Conservation (phyloP, 2,113 vertebrate genomes). For the Anthoscopus minutus region DNA sequence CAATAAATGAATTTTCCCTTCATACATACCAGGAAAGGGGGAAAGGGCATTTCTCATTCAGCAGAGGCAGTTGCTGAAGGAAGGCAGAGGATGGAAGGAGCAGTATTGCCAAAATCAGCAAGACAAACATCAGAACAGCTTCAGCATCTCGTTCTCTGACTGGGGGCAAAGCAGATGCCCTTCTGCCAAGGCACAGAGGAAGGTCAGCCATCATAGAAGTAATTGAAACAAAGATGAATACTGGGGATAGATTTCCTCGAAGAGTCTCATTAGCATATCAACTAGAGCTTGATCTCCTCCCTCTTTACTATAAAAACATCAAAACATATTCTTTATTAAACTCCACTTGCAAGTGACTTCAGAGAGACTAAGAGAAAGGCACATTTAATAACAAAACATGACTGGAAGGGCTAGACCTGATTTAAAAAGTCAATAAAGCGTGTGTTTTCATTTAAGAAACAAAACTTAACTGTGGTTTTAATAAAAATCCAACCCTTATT, state of each 20-base stretch:
- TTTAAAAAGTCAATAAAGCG: conserved; percentile 8
- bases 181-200: not conserved
- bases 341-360: not conserved
- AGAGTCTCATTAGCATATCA: not conserved
- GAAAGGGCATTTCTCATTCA: not conserved
- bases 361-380: not conserved
- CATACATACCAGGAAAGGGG: not conserved
- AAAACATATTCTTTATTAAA: conserved; percentile 46
- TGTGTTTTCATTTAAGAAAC: conserved; percentile 38
- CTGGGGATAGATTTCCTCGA: not conserved
- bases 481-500: conserved; percentile 44
- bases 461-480: conserved; percentile 3
- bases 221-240: not conserved
- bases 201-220: accelerated
- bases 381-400: conserved; percentile 30
- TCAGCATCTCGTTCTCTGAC: not conserved
- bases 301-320: conserved; percentile 26
- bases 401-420: conserved; percentile 24
- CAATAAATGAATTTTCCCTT: not conserved
- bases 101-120: not conserved
- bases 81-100: not conserved
- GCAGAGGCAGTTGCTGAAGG: not conserved
- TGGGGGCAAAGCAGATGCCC: not conserved
- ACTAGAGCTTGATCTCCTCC: not conserved
- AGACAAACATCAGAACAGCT: not conserved